A percentile compares a stretch with the other conserved stretches of the same genome.
Conservation (phyloP, 2,797 vertebrate species). For the Pantherophis alleghaniensis region DNA sequence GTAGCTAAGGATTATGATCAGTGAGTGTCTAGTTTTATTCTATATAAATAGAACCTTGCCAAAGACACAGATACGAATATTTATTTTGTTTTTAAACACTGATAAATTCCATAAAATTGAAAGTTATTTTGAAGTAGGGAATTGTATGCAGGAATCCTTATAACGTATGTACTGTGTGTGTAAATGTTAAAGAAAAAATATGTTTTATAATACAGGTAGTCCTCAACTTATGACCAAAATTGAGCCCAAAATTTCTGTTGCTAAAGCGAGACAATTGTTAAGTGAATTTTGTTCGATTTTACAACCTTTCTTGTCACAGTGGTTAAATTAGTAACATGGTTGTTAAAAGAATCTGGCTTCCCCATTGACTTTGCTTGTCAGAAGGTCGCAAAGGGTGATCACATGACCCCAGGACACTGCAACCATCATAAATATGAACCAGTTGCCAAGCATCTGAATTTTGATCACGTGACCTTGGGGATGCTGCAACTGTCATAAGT, state of each 20-base stretch:
- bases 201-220: constrained; percentile 45
- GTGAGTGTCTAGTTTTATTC: constrained; percentile 9
- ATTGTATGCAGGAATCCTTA: constrained; percentile 63
- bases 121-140: constrained; percentile 51
- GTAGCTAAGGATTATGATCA: constrained; percentile 40
- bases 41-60: constrained; percentile 43
- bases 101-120: constrained; percentile 25
- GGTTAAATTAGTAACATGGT: background rate
- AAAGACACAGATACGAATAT: constrained; percentile 32
- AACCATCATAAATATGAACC: background rate
- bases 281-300: background rate
- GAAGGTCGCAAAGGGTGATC: background rate
- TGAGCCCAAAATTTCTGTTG: background rate
- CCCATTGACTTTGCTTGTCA: background rate
- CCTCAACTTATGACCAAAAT: background rate
- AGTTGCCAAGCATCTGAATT: background rate
- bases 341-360: background rate
- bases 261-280: background rate
- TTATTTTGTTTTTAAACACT: constrained; percentile 20
- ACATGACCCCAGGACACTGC: background rate
- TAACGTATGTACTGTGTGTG: constrained; percentile 63
- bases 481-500: background rate
- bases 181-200: constrained; percentile 51
- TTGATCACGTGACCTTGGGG: background rate
- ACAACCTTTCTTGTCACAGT: background rate